A percentile compares a stretch with the other conserved stretches of the same genome.
Conservation (phyloP, 2,113 vertebrate species). For the Pionites leucogaster region DNA sequence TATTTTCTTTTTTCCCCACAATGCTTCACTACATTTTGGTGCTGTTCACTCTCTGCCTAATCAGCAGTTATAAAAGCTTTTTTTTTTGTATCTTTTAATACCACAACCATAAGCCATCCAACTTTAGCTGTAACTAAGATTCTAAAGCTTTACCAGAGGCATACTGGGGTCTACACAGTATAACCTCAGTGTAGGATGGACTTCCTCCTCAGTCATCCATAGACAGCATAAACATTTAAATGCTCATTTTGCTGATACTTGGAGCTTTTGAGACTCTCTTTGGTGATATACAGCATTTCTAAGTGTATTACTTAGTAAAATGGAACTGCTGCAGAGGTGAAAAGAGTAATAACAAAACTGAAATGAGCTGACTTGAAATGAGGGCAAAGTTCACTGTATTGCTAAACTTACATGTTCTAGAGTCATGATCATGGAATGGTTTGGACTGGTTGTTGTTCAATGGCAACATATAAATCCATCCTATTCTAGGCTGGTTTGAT, state of each 20-base stretch:
- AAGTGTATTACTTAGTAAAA: not conserved
- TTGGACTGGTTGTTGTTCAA: not conserved
- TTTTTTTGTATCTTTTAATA: not conserved
- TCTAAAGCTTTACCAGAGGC: not conserved
- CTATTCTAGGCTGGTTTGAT: not conserved
- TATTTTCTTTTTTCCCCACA: not conserved
- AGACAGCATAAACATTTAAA: not conserved
- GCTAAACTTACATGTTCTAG: not conserved
- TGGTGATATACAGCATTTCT: not conserved
- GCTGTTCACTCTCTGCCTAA: not conserved
- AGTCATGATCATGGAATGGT: not conserved
- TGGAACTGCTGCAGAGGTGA: not conserved
- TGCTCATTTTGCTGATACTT: not conserved
- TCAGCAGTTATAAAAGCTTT: not conserved
- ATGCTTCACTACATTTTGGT: not conserved
- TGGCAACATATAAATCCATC: not conserved
- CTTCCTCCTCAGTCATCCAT: not conserved
- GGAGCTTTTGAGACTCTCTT: not conserved
- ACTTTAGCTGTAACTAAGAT: not conserved
- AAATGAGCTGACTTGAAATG: not conserved
- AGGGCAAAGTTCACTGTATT: not conserved
- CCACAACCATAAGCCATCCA: not conserved
- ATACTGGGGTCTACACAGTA: not conserved
- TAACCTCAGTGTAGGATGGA: not conserved
- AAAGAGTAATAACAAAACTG: not conserved